Percentiles rank a stretch among this genome's conserved stretches.
phyloP scores from a whole-genome alignment of 2,113 vertebrate species.

The Kryptolebias marmoratus region DNA sequence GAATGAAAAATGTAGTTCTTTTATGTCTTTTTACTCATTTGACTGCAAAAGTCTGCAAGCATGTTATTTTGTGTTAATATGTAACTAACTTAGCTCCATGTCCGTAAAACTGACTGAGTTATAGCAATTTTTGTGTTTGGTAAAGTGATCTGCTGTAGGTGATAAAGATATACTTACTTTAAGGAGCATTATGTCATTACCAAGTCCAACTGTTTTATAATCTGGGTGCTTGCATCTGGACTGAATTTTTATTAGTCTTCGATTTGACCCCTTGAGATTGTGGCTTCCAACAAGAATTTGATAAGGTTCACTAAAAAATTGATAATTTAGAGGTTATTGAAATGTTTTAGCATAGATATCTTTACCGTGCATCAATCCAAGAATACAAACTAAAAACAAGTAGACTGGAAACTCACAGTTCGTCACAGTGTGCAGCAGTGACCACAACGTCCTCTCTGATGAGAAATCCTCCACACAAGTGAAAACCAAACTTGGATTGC shows the following conservation, averaged over 20 bases:
- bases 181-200: constrained; percentile 75
- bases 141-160: too few relatives aligned
- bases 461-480: constrained; percentile 77
- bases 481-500: neutral
- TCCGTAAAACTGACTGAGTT: too few relatives aligned
- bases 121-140: too few relatives aligned
- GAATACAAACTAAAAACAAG: too few relatives aligned
- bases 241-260: neutral
- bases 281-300: constrained; percentile 62
- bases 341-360: neutral
- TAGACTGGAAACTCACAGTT: neutral
- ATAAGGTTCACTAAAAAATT: neutral
- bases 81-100: too few relatives aligned
- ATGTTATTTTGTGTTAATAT: too few relatives aligned
- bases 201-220: accelerated
- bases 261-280: neutral
- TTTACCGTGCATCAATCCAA: neutral
- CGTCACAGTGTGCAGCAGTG: constrained; percentile 76
- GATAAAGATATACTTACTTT: constrained; percentile 49
- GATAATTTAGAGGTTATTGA: neutral
- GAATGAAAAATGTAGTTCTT: neutral
- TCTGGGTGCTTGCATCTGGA: neutral
- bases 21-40: neutral
- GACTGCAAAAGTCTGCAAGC: neutral
- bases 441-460: constrained; percentile 68